Evolutionary conservation across 2,797 vertebrate genomes (phyloP).

Genomic region (Apogon talboti): DNA sequence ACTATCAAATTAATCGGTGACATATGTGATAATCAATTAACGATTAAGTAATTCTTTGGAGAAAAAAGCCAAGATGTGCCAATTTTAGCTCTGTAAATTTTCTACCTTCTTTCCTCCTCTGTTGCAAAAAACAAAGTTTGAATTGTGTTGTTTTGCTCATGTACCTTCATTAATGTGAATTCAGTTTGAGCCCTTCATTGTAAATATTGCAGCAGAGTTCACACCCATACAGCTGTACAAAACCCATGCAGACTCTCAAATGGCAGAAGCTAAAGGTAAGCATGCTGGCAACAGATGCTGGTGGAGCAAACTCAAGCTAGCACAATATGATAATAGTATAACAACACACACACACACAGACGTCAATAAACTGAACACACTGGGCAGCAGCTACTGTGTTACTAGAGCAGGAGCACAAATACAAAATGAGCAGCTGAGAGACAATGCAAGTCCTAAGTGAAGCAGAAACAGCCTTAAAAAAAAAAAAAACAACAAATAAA

Average conservation of each 20-base stretch:
- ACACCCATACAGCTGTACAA: slow-evolving; percentile 25
- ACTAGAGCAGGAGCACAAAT: slow-evolving; percentile 83
- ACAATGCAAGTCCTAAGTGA: slow-evolving; percentile 75
- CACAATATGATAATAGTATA: slow-evolving; percentile 32
- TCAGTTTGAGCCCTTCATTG: slow-evolving; percentile 1
- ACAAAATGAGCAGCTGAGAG: slow-evolving; percentile 64
- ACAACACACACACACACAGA: slow-evolving; percentile 55
- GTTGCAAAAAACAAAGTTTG: too few species aligned
- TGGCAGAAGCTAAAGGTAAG: slow-evolving; percentile 77
- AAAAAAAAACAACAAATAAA: slow-evolving; percentile 67
- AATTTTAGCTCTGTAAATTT: too few species aligned
- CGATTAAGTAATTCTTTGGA: too few species aligned
- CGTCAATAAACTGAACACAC: slow-evolving; percentile 46
- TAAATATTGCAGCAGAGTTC: slow-evolving; percentile 12
- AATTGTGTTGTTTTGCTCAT: slow-evolving; percentile 12
- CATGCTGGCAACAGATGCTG: slow-evolving; percentile 86
- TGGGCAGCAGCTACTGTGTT: slow-evolving; percentile 55
- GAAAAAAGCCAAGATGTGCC: too few species aligned
- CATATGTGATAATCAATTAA: too few species aligned
- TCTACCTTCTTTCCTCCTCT: too few species aligned
- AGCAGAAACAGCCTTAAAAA: slow-evolving; percentile 78
- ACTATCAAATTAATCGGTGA: too few species aligned
- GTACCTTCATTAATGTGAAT: slow-evolving; percentile 14
- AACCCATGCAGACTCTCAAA: slow-evolving; percentile 59
- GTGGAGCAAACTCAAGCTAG: slow-evolving; percentile 45